Conservation (phyloP, 2,888 invertebrate species). For the Gonocerus acuteangulatus region DNA sequence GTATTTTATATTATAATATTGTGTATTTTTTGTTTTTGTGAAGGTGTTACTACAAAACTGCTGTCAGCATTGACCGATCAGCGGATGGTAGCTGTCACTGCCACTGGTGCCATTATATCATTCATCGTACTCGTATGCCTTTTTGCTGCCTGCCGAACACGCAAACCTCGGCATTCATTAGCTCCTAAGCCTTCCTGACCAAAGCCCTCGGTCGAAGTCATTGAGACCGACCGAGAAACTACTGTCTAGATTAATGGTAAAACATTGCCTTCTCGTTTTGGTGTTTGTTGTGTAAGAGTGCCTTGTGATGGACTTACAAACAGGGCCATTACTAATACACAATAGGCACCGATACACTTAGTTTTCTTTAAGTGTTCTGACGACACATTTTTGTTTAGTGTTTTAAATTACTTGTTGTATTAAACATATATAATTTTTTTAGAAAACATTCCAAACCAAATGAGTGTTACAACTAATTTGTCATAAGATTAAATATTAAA, state of each 20-base stretch:
- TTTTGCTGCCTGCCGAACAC: constrained; percentile 31
- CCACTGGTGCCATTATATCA: constrained; percentile 16
- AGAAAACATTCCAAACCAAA: no score
- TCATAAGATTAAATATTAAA: no score
- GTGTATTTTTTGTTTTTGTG: no score
- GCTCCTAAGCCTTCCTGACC: constrained; percentile 50
- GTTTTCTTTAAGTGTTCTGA: background rate
- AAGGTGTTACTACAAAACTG: constrained; percentile 32
- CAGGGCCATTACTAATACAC: background rate
- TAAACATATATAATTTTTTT: no score
- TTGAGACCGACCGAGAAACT: constrained; percentile 87
- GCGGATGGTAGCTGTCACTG: constrained; percentile 7
- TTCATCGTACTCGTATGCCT: constrained; percentile 33
- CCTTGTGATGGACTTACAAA: constrained; percentile 2
- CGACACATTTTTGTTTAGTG: no score
- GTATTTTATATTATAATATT: no score
- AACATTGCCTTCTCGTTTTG: constrained; percentile 5
- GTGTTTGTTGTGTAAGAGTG: constrained; percentile 13
- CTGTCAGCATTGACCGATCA: constrained; percentile 28
- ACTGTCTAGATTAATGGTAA: constrained; percentile 60
- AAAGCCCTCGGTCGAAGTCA: constrained; percentile 82
- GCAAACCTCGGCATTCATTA: constrained; percentile 17
- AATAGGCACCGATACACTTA: background rate
- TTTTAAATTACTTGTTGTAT: no score
- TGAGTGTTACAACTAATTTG: no score